Evolutionary conservation across 2,113 vertebrate species (phyloP).

Genomic region (Saguinus midas): DNA sequence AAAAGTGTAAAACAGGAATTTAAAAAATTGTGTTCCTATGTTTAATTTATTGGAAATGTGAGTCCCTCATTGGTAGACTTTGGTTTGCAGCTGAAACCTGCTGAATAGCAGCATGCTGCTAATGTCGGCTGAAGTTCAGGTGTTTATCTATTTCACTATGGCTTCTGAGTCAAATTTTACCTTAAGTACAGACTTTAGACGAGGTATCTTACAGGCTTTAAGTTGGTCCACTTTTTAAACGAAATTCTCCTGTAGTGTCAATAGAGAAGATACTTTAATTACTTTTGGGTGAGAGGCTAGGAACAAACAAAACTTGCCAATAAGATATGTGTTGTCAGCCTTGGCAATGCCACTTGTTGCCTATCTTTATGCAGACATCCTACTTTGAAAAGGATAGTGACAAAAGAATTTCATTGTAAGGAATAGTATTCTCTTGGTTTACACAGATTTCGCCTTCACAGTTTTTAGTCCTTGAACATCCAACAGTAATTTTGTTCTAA

Average conservation of each 20-base stretch:
- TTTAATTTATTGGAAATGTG: slow-evolving; percentile 76
- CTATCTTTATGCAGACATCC: not conserved
- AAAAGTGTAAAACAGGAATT: slow-evolving; percentile 78
- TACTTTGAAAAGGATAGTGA: not conserved
- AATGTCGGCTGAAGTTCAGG: slow-evolving; percentile 73
- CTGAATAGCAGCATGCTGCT: slow-evolving; percentile 67
- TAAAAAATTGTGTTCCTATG: slow-evolving; percentile 71
- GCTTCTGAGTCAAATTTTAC: slow-evolving; percentile 69
- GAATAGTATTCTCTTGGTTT: not conserved
- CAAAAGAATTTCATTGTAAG: not conserved
- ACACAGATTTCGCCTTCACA: not conserved
- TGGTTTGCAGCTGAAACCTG: slow-evolving; percentile 68
- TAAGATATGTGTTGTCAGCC: not conserved
- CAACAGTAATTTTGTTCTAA: not conserved
- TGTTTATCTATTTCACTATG: slow-evolving; percentile 72
- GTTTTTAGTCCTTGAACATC: not conserved
- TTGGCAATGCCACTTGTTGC: not conserved
- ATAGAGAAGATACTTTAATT: not conserved
- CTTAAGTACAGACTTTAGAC: slow-evolving; percentile 66
- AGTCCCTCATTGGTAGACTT: slow-evolving; percentile 66
- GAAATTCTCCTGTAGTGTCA: not conserved
- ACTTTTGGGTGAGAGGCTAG: not conserved
- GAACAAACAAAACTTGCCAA: not conserved
- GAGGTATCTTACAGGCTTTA: slow-evolving; percentile 16
- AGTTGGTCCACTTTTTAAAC: slow-evolving; percentile 5